Evolutionary conservation across 2,797 vertebrate genomes (phyloP).

Genomic region (Semaprochilodus insignis): DNA sequence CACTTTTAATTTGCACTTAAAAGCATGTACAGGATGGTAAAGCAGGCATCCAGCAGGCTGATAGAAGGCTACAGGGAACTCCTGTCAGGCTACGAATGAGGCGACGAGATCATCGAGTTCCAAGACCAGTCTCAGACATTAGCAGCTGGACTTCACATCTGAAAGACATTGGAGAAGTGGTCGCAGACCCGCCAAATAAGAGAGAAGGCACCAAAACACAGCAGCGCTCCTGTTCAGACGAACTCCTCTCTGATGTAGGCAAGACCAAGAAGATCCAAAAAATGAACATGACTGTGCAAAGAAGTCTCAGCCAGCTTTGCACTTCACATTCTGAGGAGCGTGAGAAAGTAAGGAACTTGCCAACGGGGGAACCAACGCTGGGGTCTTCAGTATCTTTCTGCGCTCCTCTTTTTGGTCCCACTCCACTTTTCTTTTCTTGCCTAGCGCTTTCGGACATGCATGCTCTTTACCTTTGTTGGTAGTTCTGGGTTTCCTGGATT

Average conservation of each 20-base stretch:
- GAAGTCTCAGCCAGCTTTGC: constrained; percentile 60
- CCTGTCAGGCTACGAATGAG: constrained; percentile 62
- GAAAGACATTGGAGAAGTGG: constrained; percentile 38
- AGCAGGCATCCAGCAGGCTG: constrained; percentile 65
- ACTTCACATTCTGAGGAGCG: constrained; percentile 60
- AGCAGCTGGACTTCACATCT: constrained; percentile 66
- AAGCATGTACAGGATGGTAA: constrained; percentile 70
- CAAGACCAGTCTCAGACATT: constrained; percentile 59
- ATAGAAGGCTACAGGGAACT: constrained; percentile 69
- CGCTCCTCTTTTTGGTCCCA: constrained; percentile 31
- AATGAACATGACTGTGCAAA: constrained; percentile 66
- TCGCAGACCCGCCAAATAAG: neutral
- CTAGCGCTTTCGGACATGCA: constrained; percentile 1
- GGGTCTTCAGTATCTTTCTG: constrained; percentile 36
- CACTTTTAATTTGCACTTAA: constrained; percentile 62
- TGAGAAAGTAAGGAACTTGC: constrained; percentile 76
- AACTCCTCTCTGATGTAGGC: constrained; percentile 75
- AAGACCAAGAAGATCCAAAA: constrained; percentile 73
- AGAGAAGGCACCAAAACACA: constrained; percentile 23
- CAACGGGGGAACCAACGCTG: constrained; percentile 2
- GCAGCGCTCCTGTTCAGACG: constrained; percentile 78
- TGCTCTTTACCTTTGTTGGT: neutral
- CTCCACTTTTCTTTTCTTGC: constrained; percentile 20
- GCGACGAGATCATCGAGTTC: constrained; percentile 56
- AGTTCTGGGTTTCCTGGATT: neutral